Conservation (phyloP, 37 sponge, comb jelly and placozoan species). For the Corticium candelabrum region DNA sequence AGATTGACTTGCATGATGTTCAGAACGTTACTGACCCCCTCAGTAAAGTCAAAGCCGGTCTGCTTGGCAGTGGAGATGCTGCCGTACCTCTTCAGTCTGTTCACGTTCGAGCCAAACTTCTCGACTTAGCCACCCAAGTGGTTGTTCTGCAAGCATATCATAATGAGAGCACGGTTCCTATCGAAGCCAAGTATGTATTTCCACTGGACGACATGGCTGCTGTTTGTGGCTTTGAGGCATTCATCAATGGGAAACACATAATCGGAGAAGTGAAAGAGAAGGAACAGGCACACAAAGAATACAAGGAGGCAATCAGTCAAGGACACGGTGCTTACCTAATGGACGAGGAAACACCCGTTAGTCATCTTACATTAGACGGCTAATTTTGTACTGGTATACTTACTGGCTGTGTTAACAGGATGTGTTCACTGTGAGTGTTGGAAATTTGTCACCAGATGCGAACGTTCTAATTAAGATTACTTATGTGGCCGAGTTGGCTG, state of each 20-base stretch:
- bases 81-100: constrained; percentile 75
- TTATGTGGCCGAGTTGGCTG: constrained; percentile 89
- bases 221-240: constrained; percentile 98
- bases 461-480: constrained; percentile 96
- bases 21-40: constrained; percentile 62
- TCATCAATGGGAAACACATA: constrained; percentile 96
- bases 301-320: constrained; percentile 91
- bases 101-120: constrained; percentile 66
- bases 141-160: constrained; percentile 79
- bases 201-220: constrained; percentile 96
- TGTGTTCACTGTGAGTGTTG: constrained; percentile 96
- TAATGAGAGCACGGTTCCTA: constrained; percentile 63
- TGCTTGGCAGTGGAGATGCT: constrained; percentile 51
- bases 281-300: constrained; percentile 95
- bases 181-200: constrained; percentile 98
- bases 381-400: constrained; percentile 12
- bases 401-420: constrained; percentile 63
- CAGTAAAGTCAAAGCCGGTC: constrained; percentile 79
- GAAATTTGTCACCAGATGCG: constrained; percentile 93
- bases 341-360: constrained; percentile 96
- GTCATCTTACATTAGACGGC: constrained; percentile 5
- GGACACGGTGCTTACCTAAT: constrained; percentile 99
- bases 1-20: constrained; percentile 39
- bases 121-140: constrained; percentile 79
- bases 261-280: constrained; percentile 98